phyloP scores from a whole-genome alignment of 2,888 invertebrate species.

The Sesia bembeciformis region DNA sequence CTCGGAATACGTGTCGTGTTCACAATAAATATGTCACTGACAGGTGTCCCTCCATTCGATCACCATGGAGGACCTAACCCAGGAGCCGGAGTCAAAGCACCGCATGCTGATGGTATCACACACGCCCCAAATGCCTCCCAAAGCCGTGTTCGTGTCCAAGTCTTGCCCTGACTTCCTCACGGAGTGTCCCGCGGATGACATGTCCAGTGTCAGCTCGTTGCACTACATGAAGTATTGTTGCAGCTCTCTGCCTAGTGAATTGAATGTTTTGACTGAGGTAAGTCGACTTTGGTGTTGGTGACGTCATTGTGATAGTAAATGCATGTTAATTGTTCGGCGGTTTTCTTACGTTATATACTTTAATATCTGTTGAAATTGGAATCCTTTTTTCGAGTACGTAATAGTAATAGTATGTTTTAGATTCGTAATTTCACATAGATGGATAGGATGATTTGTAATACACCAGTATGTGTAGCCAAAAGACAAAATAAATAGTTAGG shows the following conservation, averaged over 20 bases:
- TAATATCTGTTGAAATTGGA: too few relatives aligned
- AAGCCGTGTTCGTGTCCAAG: constrained; percentile 78
- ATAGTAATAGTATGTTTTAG: too few relatives aligned
- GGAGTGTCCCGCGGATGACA: constrained; percentile 19
- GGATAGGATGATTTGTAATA: too few relatives aligned
- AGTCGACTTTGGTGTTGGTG: too few relatives aligned
- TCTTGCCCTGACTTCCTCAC: constrained; percentile 85
- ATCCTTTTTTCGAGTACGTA: too few relatives aligned
- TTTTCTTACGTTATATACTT: too few relatives aligned
- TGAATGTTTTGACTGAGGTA: constrained; percentile 20
- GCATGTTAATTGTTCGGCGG: too few relatives aligned
- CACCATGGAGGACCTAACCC: constrained; percentile 91
- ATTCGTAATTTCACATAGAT: too few relatives aligned
- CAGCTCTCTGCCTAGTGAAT: constrained; percentile 37
- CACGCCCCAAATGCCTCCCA: constrained; percentile 57
- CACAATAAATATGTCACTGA: neutral
- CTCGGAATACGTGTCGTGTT: neutral
- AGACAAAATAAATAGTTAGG: too few relatives aligned
- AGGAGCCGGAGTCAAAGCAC: constrained; percentile 84
- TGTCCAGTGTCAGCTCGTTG: constrained; percentile 14
- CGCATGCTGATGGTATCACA: constrained; percentile 88
- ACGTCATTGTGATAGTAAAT: too few relatives aligned
- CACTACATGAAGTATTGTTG: constrained; percentile 8
- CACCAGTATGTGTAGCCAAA: too few relatives aligned
- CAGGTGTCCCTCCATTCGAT: constrained; percentile 88